These are phyloP conservation scores for Agriopis aurantiaria DNA, from an alignment of 2,888 invertebrate genomes.

Conservation along the genomic window DNA sequence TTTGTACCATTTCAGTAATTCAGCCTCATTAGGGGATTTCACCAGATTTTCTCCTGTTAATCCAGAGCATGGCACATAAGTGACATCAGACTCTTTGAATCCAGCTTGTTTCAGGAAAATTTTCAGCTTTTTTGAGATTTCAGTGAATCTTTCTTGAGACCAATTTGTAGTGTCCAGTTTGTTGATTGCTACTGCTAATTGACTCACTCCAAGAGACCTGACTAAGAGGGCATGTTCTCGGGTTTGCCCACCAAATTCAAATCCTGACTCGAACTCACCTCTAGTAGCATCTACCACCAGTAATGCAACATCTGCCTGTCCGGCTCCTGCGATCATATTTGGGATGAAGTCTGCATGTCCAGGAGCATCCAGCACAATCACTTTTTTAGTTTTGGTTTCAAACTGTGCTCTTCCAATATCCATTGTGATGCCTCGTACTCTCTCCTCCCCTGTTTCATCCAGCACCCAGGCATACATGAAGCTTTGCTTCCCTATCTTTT, in stretches of 20 bases:
- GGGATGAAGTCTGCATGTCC: conserved; percentile 99
- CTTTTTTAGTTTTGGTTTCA: conserved; percentile 93
- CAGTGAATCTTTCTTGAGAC: conserved; percentile 95
- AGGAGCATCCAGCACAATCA: conserved; percentile 97
- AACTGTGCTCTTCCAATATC: conserved; percentile 98
- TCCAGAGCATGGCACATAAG: conserved; percentile 98
- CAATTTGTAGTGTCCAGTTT: conserved; percentile 98
- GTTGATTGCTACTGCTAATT: conserved; percentile 97
- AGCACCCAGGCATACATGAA: conserved; percentile 99
- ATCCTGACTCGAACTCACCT: conserved; percentile 99
- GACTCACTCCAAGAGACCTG: conserved; percentile 94
- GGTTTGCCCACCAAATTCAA: conserved; percentile 99
- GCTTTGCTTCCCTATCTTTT: conserved; percentile 98
- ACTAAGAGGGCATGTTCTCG: conserved; percentile 98
- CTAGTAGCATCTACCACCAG: conserved; percentile 98
- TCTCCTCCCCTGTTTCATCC: conserved; percentile 99
- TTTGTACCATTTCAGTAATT: conserved; percentile 91
- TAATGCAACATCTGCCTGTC: conserved; percentile 98
- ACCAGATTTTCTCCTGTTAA: conserved; percentile 97
- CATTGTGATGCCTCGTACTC: conserved; percentile 99
- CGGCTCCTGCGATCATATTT: conserved; percentile 99
- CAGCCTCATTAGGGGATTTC: conserved; percentile 88
- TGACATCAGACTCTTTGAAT: conserved; percentile 94
- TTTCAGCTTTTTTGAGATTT: conserved; percentile 94
- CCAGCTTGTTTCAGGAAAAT: conserved; percentile 96